phyloP scores from a whole-genome alignment of 2,113 vertebrate species.

The Seriola rivoliana region DNA sequence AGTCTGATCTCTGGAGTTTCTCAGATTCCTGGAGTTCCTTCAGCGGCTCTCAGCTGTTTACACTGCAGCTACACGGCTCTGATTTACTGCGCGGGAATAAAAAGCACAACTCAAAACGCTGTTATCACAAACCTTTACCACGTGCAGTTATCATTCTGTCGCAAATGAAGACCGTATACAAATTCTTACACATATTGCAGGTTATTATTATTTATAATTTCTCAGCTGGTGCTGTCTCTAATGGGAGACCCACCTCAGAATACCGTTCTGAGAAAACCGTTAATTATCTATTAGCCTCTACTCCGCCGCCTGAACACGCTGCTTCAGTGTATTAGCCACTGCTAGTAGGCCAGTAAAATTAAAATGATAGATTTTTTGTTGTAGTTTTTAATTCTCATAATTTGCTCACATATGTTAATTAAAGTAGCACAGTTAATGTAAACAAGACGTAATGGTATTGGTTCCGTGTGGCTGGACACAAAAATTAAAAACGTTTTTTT shows the following conservation, averaged over 20 bases:
- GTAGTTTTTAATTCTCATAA: neutral
- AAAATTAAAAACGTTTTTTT: too few relatives aligned
- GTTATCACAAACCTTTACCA: neutral
- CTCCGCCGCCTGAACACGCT: neutral
- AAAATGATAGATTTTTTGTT: neutral
- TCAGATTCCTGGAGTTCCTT: constrained; percentile 74
- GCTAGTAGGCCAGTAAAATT: too few relatives aligned
- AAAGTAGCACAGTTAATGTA: too few relatives aligned
- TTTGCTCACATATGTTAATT: neutral
- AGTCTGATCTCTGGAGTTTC: constrained; percentile 65
- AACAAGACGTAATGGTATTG: too few relatives aligned
- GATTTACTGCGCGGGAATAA: constrained; percentile 22
- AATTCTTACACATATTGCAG: neutral
- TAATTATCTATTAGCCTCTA: neutral
- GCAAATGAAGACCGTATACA: neutral
- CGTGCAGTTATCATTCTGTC: neutral
- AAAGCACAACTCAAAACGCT: neutral
- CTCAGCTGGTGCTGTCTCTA: neutral
- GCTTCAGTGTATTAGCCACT: neutral
- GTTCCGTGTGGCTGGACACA: too few relatives aligned
- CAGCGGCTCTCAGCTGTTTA: constrained; percentile 42
- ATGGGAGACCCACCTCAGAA: neutral
- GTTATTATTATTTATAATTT: neutral
- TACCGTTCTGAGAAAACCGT: neutral
- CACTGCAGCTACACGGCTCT: neutral